Percentiles rank a stretch among this genome's conserved stretches.
Evolutionary conservation across 2,888 invertebrate species (phyloP).

Genomic region (Pherbina coryleti): DNA sequence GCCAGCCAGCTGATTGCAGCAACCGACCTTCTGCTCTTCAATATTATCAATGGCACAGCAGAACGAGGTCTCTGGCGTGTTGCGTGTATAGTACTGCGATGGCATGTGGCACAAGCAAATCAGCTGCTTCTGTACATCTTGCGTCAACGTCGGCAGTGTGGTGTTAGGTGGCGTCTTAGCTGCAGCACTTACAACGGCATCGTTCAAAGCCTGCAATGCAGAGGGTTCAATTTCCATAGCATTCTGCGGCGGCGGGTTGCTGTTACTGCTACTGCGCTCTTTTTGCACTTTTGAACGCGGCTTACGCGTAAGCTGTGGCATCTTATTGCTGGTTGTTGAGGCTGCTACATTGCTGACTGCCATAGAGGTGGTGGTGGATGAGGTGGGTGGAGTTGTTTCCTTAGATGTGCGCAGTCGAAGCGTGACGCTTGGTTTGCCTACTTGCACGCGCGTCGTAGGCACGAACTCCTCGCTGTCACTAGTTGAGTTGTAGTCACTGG

Average conservation of each 20-base stretch:
- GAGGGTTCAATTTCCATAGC: slow-evolving; percentile 40
- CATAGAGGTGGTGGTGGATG: background rate
- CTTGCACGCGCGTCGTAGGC: slow-evolving; percentile 63
- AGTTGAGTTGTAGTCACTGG: slow-evolving; percentile 62
- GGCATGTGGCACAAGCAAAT: slow-evolving; percentile 72
- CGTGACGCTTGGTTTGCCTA: slow-evolving; percentile 67
- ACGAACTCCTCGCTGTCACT: slow-evolving; percentile 69
- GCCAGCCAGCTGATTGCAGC: slow-evolving; percentile 78
- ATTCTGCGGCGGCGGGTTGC: background rate
- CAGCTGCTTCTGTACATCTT: slow-evolving; percentile 45
- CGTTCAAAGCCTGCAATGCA: slow-evolving; percentile 46
- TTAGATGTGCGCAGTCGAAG: slow-evolving; percentile 60
- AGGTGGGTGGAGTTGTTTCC: slow-evolving; percentile 49
- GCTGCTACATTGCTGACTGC: background rate
- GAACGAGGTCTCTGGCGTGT: slow-evolving; percentile 69
- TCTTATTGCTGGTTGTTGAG: slow-evolving; percentile 2
- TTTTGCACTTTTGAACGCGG: slow-evolving; percentile 36
- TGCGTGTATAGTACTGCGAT: slow-evolving; percentile 72
- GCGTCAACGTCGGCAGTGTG: slow-evolving; percentile 41
- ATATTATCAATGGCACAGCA: slow-evolving; percentile 84
- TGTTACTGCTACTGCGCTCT: background rate
- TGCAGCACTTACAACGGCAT: slow-evolving; percentile 36
- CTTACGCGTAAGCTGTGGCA: slow-evolving; percentile 35
- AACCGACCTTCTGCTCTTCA: slow-evolving; percentile 82
- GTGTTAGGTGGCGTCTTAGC: slow-evolving; percentile 31